A percentile compares a stretch with the other conserved stretches of the same genome.
Conservation (phyloP, 2,888 invertebrate species). For the Drosophila bunnanda region DNA sequence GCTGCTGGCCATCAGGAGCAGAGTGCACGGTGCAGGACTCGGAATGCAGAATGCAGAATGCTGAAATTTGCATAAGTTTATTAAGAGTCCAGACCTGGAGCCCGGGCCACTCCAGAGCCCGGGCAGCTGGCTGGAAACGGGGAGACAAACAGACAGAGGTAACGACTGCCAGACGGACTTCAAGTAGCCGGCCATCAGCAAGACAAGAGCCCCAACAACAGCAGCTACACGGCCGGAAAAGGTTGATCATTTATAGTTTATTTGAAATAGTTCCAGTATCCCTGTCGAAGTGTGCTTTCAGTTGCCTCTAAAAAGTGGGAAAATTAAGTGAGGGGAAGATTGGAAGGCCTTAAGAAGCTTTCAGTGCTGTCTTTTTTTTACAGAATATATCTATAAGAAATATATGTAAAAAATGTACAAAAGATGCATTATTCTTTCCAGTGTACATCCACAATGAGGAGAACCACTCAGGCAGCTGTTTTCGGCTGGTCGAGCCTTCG, state of each 20-base stretch:
- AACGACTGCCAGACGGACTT: constrained; percentile 43
- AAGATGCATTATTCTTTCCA: neutral
- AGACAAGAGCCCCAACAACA: constrained; percentile 29
- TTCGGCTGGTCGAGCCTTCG: constrained; percentile 33
- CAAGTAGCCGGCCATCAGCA: constrained; percentile 41
- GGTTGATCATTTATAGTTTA: neutral
- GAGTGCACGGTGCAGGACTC: constrained; percentile 18
- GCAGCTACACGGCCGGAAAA: constrained; percentile 1
- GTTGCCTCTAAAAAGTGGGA: too few species aligned
- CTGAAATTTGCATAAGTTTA: constrained; percentile 72
- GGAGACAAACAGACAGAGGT: constrained; percentile 19
- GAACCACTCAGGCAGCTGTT: constrained; percentile 41
- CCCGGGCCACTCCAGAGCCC: constrained; percentile 38
- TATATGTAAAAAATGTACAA: too few species aligned
- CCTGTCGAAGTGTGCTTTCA: too few species aligned
- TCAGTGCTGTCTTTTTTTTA: too few species aligned
- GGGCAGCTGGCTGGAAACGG: constrained; percentile 31
- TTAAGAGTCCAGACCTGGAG: constrained; percentile 52
- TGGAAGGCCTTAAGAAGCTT: neutral
- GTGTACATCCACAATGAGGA: constrained; percentile 15
- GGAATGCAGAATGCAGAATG: constrained; percentile 26
- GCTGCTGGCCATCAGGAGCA: constrained; percentile 25
- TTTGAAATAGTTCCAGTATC: neutral
- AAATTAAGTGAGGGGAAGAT: too few species aligned
- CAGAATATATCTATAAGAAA: too few species aligned